phyloP scores from a whole-genome alignment of 2,113 vertebrate genomes.

The Platycercus adscitus region DNA sequence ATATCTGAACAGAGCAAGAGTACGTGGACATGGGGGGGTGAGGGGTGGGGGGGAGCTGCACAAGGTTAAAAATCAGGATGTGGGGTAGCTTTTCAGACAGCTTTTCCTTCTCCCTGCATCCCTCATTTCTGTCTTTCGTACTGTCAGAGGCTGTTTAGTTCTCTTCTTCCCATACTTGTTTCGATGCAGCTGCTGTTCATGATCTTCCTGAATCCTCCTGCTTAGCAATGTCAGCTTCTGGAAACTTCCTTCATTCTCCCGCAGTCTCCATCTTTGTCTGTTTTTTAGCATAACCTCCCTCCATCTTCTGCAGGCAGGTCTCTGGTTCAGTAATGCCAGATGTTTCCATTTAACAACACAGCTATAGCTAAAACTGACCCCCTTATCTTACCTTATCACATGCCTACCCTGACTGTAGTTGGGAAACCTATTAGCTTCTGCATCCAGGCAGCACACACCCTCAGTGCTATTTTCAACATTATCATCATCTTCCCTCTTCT shows the following conservation, averaged over 20 bases:
- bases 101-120: background rate
- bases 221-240: background rate
- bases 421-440: background rate
- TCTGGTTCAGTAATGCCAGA: background rate
- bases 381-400: background rate
- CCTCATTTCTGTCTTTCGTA: background rate
- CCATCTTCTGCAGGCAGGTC: background rate
- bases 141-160: background rate
- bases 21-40: fast-evolving
- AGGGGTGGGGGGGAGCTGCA: background rate
- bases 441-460: background rate
- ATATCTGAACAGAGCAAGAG: background rate
- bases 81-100: background rate
- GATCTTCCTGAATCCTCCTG: background rate
- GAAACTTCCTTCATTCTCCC: background rate
- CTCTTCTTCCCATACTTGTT: background rate
- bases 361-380: background rate
- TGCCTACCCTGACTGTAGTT: background rate
- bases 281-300: background rate
- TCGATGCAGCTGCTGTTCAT: background rate
- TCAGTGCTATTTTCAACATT: background rate
- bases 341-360: background rate
- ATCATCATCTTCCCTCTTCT: background rate
- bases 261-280: background rate
- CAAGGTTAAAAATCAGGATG: background rate